A percentile compares a stretch with the other conserved stretches of the same genome.
phyloP scores from a whole-genome alignment of 2,113 vertebrate genomes.

The Oxyruncus cristatus region DNA sequence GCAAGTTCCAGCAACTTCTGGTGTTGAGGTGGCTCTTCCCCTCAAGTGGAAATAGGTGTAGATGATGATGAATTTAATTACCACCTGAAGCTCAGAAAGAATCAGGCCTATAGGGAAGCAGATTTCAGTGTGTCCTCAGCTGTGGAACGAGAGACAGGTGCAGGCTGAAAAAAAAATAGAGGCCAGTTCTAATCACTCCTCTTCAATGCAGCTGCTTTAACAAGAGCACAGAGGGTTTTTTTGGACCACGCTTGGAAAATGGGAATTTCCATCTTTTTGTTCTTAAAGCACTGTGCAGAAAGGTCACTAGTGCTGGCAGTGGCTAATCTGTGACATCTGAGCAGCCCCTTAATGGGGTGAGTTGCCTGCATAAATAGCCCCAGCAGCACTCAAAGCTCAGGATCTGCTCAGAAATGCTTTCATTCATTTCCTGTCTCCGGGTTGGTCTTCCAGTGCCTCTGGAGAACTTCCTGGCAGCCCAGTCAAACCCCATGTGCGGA shows the following conservation, averaged over 20 bases:
- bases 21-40: neutral
- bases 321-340: slow-evolving; percentile 12
- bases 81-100: neutral
- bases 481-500: neutral
- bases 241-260: neutral
- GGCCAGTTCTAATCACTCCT: slow-evolving; percentile 17
- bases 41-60: neutral
- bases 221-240: slow-evolving; percentile 38
- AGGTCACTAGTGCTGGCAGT: slow-evolving; percentile 25
- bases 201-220: slow-evolving; percentile 47
- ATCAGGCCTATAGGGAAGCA: neutral
- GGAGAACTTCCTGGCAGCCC: neutral
- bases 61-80: neutral
- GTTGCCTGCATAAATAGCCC: slow-evolving; percentile 17
- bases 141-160: slow-evolving; percentile 5
- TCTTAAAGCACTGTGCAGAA: neutral
- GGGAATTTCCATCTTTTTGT: slow-evolving; percentile 33
- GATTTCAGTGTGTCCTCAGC: neutral
- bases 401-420: neutral
- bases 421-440: slow-evolving; percentile 19
- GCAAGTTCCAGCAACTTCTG: neutral
- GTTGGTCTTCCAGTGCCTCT: neutral
- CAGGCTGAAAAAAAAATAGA: neutral
- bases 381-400: neutral
- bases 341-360: neutral